Conservation (phyloP, 2,113 vertebrate genomes). For the Pelodiscus sinensis region DNA sequence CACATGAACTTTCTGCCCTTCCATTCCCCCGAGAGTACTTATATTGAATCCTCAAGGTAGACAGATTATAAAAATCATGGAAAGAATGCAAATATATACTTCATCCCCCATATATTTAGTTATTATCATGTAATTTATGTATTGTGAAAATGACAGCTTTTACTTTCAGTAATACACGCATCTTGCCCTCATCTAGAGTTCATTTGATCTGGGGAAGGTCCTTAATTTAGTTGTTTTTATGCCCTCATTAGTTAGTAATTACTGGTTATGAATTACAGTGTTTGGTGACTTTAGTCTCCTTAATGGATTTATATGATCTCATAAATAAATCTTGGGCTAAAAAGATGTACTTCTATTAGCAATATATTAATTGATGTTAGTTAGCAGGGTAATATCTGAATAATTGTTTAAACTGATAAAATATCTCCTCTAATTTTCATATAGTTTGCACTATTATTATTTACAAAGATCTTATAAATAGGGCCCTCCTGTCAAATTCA, state of each 20-base stretch:
- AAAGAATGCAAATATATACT: constrained; percentile 56
- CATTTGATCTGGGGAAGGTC: constrained; percentile 1
- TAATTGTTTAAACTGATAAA: constrained; percentile 13
- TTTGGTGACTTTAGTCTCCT: not conserved
- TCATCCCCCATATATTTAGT: constrained; percentile 30
- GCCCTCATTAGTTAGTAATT: not conserved
- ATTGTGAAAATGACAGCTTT: constrained; percentile 45
- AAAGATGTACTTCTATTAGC: not conserved
- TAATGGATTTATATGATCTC: not conserved
- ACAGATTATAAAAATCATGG: constrained; percentile 45
- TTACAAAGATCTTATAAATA: constrained; percentile 17
- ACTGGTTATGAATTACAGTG: not conserved
- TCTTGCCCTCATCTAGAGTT: constrained; percentile 21
- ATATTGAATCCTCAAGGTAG: constrained; percentile 42
- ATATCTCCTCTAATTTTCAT: constrained; percentile 1
- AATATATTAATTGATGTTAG: not conserved
- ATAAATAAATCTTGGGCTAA: not conserved
- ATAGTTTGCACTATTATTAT: constrained; percentile 19
- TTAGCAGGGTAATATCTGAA: constrained; percentile 7
- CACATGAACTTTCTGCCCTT: constrained; percentile 53
- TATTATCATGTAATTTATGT: constrained; percentile 56
- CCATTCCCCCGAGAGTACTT: constrained; percentile 51
- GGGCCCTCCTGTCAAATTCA: no score
- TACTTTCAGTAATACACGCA: constrained; percentile 41
- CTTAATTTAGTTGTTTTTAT: not conserved